Evolutionary conservation across 2,113 vertebrate species (phyloP).

Genomic region (Vombatus ursinus): DNA sequence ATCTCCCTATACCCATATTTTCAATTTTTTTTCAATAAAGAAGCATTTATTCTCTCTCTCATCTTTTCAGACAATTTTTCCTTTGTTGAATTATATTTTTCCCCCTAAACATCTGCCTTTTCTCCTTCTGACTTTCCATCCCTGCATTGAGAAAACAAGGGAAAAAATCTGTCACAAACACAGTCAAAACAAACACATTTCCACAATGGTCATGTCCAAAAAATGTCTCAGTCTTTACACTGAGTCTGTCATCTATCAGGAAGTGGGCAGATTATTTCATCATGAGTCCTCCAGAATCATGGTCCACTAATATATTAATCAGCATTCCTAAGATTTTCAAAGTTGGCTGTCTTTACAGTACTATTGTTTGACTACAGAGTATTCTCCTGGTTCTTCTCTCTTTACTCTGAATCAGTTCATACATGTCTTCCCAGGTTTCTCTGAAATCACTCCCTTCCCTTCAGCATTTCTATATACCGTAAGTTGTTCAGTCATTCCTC

Average conservation of each 20-base stretch:
- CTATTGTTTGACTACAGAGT: neutral
- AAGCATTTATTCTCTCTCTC: neutral
- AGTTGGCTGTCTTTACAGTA: neutral
- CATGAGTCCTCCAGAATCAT: neutral
- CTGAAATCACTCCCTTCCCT: neutral
- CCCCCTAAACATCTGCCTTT: neutral
- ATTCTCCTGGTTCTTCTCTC: neutral
- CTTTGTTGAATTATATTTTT: neutral
- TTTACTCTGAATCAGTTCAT: neutral
- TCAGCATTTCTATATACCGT: neutral
- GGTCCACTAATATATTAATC: neutral
- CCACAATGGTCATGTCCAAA: too few species aligned
- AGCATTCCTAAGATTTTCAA: neutral
- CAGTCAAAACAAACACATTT: neutral
- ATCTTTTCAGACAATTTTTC: neutral
- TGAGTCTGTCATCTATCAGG: neutral
- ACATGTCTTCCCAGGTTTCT: neutral
- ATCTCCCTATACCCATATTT: neutral
- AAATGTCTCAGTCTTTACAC: neutral
- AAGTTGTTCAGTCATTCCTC: neutral
- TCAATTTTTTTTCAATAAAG: neutral
- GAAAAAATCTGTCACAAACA: neutral
- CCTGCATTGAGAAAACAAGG: neutral
- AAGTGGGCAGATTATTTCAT: neutral
- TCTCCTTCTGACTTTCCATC: neutral